phyloP scores from a whole-genome alignment of 1,140 invertebrate genomes.

The Melanaphis sacchari region DNA sequence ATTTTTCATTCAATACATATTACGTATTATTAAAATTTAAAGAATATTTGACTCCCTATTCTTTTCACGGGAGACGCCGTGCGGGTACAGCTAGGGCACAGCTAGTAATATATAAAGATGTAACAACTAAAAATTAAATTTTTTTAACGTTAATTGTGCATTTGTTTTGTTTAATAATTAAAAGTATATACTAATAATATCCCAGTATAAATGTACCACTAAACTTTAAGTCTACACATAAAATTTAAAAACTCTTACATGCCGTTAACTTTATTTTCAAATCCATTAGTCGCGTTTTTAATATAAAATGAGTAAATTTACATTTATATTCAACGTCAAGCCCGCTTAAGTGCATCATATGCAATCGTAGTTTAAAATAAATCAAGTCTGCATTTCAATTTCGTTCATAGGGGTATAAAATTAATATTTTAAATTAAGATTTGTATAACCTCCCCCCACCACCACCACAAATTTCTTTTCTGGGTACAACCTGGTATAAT shows the following conservation, averaged over 20 bases:
- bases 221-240: not conserved
- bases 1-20: no score
- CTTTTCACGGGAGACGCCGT: no score
- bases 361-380: not conserved
- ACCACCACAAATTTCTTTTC: no score
- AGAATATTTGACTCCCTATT: no score
- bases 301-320: not conserved
- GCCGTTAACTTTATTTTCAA: not conserved
- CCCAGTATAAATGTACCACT: not conserved
- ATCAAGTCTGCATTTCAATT: not conserved
- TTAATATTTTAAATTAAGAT: no score
- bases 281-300: not conserved
- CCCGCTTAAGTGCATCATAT: not conserved
- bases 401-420: not conserved
- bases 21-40: no score
- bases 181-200: not conserved
- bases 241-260: not conserved
- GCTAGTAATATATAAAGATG: not conserved
- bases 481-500: no score
- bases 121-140: not conserved
- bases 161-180: conserved; percentile 8
- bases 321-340: not conserved
- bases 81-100: no score
- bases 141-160: not conserved
- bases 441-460: no score